A percentile compares a stretch with the other conserved stretches of the same genome.
Conservation (phyloP, 1,140 invertebrate genomes). For the Sycophila sp. region DNA sequence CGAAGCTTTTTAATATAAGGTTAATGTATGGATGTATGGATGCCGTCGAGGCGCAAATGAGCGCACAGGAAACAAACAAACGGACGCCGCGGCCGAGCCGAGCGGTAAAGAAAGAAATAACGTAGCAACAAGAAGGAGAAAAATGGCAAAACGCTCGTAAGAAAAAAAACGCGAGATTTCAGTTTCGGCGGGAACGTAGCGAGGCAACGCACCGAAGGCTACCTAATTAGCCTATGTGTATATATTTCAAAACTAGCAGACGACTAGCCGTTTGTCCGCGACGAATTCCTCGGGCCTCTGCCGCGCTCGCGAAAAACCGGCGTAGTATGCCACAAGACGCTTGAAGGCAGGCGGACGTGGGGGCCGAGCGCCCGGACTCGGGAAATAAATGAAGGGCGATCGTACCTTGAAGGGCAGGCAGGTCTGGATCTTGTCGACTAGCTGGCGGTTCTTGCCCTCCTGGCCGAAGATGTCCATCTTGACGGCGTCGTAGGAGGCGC, state of each 20-base stretch:
- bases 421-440: constrained; percentile 66
- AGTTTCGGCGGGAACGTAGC: neutral
- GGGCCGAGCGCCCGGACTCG: neutral
- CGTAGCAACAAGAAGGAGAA: no score
- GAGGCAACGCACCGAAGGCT: neutral
- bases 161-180: no score
- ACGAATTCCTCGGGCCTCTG: no score
- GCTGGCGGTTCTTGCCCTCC: constrained; percentile 64
- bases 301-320: no score
- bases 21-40: no score
- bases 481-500: constrained; percentile 65
- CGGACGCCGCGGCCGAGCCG: no score
- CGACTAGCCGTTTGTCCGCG: no score
- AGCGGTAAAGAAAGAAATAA: no score
- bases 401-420: constrained; percentile 66
- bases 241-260: constrained; percentile 29
- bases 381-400: neutral
- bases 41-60: no score
- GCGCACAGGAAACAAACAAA: no score
- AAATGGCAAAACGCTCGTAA: neutral
- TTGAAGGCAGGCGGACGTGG: neutral
- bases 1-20: no score
- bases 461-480: constrained; percentile 67
- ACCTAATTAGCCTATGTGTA: neutral
- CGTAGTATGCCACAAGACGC: neutral